Evolutionary conservation across 2,888 invertebrate species (phyloP).

Genomic region (Sylvicola fuscatus): DNA sequence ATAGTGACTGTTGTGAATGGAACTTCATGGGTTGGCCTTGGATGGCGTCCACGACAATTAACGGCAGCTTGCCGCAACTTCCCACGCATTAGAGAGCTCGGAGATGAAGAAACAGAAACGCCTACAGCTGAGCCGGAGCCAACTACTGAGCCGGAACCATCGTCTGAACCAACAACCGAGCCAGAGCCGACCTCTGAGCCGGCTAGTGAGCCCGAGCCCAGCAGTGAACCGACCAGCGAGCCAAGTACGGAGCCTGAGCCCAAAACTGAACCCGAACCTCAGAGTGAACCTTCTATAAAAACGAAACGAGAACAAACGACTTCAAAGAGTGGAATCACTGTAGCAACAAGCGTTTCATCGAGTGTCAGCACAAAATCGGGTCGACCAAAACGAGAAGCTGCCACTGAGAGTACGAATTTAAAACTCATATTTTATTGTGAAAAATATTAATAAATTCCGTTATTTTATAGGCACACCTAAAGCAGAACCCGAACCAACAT

Average conservation of each 20-base stretch:
- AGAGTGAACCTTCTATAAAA: conserved; percentile 22
- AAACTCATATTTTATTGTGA: no score
- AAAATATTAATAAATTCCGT: no score
- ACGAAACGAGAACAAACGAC: conserved; percentile 25
- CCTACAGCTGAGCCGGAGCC: conserved; percentile 2
- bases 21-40: conserved; percentile 66
- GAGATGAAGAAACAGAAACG: conserved; percentile 12
- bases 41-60: conserved; percentile 71
- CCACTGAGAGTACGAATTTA: conserved; percentile 4
- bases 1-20: conserved; percentile 73
- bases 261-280: conserved; percentile 21
- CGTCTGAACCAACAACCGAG: conserved; percentile 21
- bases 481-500: conserved; percentile 24
- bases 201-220: conserved; percentile 16
- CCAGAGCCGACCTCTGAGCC: conserved; percentile 16
- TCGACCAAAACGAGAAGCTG: conserved; percentile 12
- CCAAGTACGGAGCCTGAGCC: conserved; percentile 14
- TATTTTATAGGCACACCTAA: conserved; percentile 11
- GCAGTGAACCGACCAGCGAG: conserved; percentile 16
- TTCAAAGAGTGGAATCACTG: conserved; percentile 26
- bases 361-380: conserved; percentile 24
- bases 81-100: conserved; percentile 37
- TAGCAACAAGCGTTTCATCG: conserved; percentile 62
- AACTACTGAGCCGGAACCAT: conserved; percentile 18
- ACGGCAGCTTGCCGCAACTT: conserved; percentile 63